phyloP scores from a whole-genome alignment of 2,888 invertebrate species.

The Blomia tropicalis region DNA sequence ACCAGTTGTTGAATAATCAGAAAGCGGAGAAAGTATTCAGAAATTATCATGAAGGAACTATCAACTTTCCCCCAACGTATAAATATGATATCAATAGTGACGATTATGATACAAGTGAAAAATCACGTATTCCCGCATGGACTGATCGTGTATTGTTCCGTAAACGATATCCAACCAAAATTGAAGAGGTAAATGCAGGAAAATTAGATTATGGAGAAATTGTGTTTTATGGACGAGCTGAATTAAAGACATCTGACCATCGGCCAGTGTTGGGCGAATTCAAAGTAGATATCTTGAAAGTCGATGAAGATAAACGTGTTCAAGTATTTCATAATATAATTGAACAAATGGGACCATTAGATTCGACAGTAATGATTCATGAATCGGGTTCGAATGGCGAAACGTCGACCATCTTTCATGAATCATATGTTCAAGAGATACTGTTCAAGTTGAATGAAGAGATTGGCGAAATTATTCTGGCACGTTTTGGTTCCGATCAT shows the following conservation, averaged over 20 bases:
- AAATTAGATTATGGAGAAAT: slow-evolving; percentile 56
- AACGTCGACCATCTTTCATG: slow-evolving; percentile 47
- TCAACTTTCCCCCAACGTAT: slow-evolving; percentile 87
- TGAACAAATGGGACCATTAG: slow-evolving; percentile 75
- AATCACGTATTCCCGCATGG: slow-evolving; percentile 91
- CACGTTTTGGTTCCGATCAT: slow-evolving; percentile 65
- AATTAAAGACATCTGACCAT: slow-evolving; percentile 92
- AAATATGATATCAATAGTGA: slow-evolving; percentile 97
- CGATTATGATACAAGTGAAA: slow-evolving; percentile 97
- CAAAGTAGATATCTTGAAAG: slow-evolving; percentile 66
- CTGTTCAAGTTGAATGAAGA: slow-evolving; percentile 58
- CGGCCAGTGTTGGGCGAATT: slow-evolving; percentile 77
- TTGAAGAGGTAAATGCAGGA: slow-evolving; percentile 23
- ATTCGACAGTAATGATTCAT: slow-evolving; percentile 70
- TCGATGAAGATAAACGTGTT: slow-evolving; percentile 58
- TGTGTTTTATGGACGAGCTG: slow-evolving; percentile 76
- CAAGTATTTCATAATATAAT: slow-evolving; percentile 68
- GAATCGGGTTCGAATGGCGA: slow-evolving; percentile 38
- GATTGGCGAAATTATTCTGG: slow-evolving; percentile 73
- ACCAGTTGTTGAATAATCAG: slow-evolving; percentile 56
- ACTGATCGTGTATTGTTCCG: slow-evolving; percentile 94
- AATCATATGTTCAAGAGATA: slow-evolving; percentile 58
- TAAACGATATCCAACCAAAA: slow-evolving; percentile 32
- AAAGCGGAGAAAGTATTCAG: slow-evolving; percentile 47
- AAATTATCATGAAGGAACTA: slow-evolving; percentile 77